Evolutionary conservation across 2,797 vertebrate species (phyloP).

Genomic region (Microctenopoma stevenorrisi): DNA sequence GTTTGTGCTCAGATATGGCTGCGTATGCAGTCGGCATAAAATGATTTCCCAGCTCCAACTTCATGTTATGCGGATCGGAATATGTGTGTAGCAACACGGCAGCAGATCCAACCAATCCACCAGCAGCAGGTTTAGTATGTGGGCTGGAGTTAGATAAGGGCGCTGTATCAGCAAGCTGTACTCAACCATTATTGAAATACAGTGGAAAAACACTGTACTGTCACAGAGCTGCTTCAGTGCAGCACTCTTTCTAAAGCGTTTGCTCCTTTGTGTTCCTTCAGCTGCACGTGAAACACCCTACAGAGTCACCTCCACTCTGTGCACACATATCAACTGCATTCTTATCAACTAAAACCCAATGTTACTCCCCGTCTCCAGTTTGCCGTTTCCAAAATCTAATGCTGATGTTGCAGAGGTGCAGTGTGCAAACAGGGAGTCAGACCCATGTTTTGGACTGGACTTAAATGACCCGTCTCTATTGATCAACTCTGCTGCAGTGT

Average conservation of each 20-base stretch:
- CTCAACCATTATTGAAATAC: conserved; percentile 35
- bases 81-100: conserved; percentile 4
- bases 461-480: conserved; percentile 30
- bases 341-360: neutral
- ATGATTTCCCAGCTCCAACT: neutral
- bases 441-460: conserved; percentile 6
- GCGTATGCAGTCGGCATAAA: conserved; percentile 10
- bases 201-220: conserved; percentile 48
- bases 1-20: conserved; percentile 3
- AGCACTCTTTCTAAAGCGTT: conserved; percentile 17
- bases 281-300: neutral
- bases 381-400: conserved; percentile 8
- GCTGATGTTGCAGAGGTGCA: conserved; percentile 46
- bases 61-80: conserved; percentile 5
- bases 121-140: conserved; percentile 27
- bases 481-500: conserved; percentile 52
- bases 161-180: conserved; percentile 66
- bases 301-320: neutral
- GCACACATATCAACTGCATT: neutral
- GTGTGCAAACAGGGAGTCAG: neutral
- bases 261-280: neutral
- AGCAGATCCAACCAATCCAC: conserved; percentile 7
- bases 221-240: conserved; percentile 26
- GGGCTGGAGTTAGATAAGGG: conserved; percentile 31
- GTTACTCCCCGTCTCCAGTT: neutral